Conservation (phyloP, 2,113 vertebrate genomes). For the Alethe castanea region DNA sequence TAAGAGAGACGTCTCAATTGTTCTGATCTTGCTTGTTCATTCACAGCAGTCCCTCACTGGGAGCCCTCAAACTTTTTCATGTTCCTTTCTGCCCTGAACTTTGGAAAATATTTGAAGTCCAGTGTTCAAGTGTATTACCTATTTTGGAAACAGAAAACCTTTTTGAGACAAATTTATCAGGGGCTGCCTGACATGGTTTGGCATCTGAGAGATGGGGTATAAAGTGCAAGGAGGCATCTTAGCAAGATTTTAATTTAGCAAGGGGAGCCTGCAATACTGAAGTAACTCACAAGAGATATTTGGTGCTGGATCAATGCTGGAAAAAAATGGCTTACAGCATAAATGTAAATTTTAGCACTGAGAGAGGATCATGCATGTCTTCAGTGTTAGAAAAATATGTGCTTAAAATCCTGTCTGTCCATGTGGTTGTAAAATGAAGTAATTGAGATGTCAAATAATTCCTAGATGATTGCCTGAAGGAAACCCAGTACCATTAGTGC, state of each 20-base stretch:
- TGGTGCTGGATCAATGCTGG: not conserved
- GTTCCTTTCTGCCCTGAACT: not conserved
- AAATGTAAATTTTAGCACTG: not conserved
- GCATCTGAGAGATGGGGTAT: not conserved
- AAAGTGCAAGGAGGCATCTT: not conserved
- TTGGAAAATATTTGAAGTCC: not conserved
- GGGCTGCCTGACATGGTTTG: not conserved
- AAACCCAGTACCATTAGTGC: not conserved
- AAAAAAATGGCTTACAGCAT: not conserved
- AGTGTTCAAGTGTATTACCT: accelerated
- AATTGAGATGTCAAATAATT: not conserved
- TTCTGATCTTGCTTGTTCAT: not conserved
- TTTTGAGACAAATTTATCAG: not conserved
- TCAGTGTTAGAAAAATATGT: not conserved
- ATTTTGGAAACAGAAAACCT: not conserved
- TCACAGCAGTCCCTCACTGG: not conserved
- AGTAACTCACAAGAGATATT: not conserved
- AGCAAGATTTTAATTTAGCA: not conserved
- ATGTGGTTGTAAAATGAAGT: not conserved
- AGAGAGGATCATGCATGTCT: not conserved
- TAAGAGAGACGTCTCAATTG: not conserved
- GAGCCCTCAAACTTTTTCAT: not conserved
- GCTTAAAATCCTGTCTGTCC: not conserved
- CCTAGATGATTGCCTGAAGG: not conserved
- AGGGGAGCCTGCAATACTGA: not conserved